These are phyloP conservation scores for Torymus texanus DNA, from an alignment of 2,888 invertebrate genomes.

Conservation along the genomic window DNA sequence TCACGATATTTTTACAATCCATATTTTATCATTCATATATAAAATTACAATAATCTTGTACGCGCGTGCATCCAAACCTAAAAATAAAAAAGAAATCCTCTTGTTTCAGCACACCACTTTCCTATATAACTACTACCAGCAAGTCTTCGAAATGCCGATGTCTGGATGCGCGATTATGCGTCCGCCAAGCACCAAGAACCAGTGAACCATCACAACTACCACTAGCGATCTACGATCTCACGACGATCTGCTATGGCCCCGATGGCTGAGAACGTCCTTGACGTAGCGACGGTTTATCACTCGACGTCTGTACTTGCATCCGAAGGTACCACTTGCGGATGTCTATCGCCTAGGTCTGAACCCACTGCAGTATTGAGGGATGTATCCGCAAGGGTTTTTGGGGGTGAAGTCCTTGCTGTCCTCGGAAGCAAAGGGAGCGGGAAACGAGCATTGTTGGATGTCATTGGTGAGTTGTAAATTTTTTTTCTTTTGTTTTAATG, in stretches of 20 bases:
- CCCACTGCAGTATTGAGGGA: slow-evolving; percentile 88
- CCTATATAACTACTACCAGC: too few relatives aligned
- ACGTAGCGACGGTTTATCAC: slow-evolving; percentile 91
- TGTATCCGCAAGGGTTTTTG: slow-evolving; percentile 92
- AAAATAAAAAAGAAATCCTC: too few relatives aligned
- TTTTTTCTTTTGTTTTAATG: neutral
- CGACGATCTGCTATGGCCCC: slow-evolving; percentile 64
- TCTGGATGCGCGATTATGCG: too few relatives aligned
- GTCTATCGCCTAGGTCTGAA: slow-evolving; percentile 68
- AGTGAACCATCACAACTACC: neutral
- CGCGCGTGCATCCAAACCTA: too few relatives aligned
- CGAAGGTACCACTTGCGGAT: slow-evolving; percentile 63
- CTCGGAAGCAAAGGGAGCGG: slow-evolving; percentile 97
- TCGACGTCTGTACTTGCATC: slow-evolving; percentile 73
- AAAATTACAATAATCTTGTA: too few relatives aligned
- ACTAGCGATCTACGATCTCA: neutral
- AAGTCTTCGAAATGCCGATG: too few relatives aligned
- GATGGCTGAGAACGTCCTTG: slow-evolving; percentile 89
- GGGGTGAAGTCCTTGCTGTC: slow-evolving; percentile 95
- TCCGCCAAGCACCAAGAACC: neutral
- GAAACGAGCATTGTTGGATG: slow-evolving; percentile 94
- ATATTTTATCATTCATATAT: too few relatives aligned
- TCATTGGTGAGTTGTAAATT: slow-evolving; percentile 78
- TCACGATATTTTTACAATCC: too few relatives aligned
- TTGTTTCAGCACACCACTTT: too few relatives aligned